Evolutionary conservation across 1,140 invertebrate species (phyloP).

Genomic region (Anthonomus grandis): DNA sequence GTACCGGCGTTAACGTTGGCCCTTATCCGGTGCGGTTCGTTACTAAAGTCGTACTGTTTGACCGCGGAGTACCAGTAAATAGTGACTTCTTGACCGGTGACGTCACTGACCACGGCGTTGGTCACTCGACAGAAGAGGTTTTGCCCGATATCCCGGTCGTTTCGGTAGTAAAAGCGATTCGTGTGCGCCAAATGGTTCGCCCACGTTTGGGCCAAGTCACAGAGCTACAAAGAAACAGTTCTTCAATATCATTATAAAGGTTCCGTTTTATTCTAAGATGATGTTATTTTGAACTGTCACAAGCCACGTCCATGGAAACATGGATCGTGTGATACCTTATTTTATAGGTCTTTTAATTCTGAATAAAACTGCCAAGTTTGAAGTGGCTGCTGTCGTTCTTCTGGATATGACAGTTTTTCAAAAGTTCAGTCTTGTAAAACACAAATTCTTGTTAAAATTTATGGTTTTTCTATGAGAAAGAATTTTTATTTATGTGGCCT

Average conservation of each 20-base stretch:
- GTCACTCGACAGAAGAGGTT: constrained; percentile 71
- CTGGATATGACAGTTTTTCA: neutral
- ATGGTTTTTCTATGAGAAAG: neutral
- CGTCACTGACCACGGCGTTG: constrained; percentile 61
- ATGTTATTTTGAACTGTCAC: too few species aligned
- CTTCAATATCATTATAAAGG: too few species aligned
- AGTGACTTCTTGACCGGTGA: constrained; percentile 75
- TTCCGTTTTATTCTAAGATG: neutral
- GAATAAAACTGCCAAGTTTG: neutral
- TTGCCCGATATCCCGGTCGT: constrained; percentile 70
- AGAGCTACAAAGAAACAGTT: constrained; percentile 61
- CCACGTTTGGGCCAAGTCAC: constrained; percentile 78
- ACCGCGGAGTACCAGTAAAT: constrained; percentile 85
- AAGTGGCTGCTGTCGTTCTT: neutral
- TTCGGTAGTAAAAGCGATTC: constrained; percentile 72
- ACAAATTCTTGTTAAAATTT: neutral
- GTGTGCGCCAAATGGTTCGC: constrained; percentile 78
- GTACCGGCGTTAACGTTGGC: constrained; percentile 75
- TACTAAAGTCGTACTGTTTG: constrained; percentile 67
- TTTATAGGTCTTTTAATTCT: too few species aligned
- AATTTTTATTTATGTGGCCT: neutral
- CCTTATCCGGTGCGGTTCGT: constrained; percentile 67
- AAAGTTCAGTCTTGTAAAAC: neutral
- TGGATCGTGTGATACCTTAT: too few species aligned
- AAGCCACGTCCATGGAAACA: too few species aligned